These are phyloP conservation scores for Gnathonemus echidnorhynchus DNA, from an alignment of 2,113 vertebrate species.

Conservation along the genomic window DNA sequence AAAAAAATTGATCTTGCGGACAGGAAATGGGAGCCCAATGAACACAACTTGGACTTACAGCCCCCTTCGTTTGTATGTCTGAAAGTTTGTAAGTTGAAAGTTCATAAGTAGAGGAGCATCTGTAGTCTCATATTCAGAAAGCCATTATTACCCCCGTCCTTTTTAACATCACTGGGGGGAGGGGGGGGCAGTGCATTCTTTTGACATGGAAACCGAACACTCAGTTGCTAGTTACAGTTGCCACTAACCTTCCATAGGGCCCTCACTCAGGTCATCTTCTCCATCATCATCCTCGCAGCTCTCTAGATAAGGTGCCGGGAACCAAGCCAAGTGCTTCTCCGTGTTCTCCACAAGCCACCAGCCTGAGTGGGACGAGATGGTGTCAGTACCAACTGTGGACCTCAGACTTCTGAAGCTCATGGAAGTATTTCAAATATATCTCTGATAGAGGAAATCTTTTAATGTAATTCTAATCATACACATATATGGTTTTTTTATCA, in stretches of 20 bases:
- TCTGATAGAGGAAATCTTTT: not conserved
- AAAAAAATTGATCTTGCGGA: too few species aligned
- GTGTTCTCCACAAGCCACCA: slow-evolving; percentile 92
- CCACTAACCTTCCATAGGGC: slow-evolving; percentile 43
- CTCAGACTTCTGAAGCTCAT: not conserved
- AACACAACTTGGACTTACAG: too few species aligned
- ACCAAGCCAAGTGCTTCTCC: slow-evolving; percentile 78
- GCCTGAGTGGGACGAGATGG: slow-evolving; percentile 51
- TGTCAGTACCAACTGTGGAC: not conserved
- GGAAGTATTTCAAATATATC: not conserved
- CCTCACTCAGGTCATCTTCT: slow-evolving; percentile 7
- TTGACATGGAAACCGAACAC: not conserved
- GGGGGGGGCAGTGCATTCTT: not conserved
- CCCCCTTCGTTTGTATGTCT: too few species aligned
- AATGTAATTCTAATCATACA: not conserved
- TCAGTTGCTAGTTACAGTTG: not conserved
- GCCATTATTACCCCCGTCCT: not conserved
- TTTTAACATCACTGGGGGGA: not conserved
- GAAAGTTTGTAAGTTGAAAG: too few species aligned
- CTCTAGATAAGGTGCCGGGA: slow-evolving; percentile 82
- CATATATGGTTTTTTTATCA: not conserved
- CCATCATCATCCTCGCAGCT: slow-evolving; percentile 42
- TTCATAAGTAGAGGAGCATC: too few species aligned
- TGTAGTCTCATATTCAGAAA: not conserved
- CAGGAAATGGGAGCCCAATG: too few species aligned